Evolutionary conservation across 2,888 invertebrate species (phyloP), one percentile per base, ranked within the genome.

Genomic region (Gandaritis pyraliata): DNA sequence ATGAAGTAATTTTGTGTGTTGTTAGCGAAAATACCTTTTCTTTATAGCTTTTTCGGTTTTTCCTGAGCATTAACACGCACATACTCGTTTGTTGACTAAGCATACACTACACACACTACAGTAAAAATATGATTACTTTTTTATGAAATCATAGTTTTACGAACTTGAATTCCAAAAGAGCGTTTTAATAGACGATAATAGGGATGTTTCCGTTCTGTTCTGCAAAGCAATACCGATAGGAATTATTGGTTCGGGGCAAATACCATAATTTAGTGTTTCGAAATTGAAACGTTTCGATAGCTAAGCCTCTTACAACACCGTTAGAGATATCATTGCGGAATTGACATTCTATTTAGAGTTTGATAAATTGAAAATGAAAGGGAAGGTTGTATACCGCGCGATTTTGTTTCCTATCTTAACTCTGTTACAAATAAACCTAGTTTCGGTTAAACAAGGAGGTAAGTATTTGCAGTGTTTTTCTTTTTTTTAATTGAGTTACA

Each of bases 221-320:
- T 56, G 48, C 39, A 45, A 56, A 43, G 51, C 58, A 65, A 54
- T 64, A 54, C 39, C 16, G 59, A 61, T 60, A 62, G 58, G 54
- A 61, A 58, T 59, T 61, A 69, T 67, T 63, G 58, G 53, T 50
- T 58, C 45, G 47, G 58, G 55, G 65, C 47, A 64, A 67, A 65
- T 62, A 66, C 46, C 58, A 65, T 67, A 62, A 65, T 69, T 69
- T 64, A 58, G 46, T 59, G 55, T 56, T 43, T 59, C 13, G 39
- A 30, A 55, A 50, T 53, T 45, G 63, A 63, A 48, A 57, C 54
- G 51, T 48, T 48, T 23, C 13, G 63, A 63, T 6, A 23, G 33
- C 23, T 47, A 63, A 63, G 46, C 63, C 46, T 51, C 59, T 63
- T 63, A 53, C 33, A 38, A 52, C 43, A 41, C 36, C 43, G 39